These are phyloP conservation scores for Lytechinus variegatus DNA, from an alignment of 35 echinoderm and acorn worm genomes.

Conservation along the genomic window DNA sequence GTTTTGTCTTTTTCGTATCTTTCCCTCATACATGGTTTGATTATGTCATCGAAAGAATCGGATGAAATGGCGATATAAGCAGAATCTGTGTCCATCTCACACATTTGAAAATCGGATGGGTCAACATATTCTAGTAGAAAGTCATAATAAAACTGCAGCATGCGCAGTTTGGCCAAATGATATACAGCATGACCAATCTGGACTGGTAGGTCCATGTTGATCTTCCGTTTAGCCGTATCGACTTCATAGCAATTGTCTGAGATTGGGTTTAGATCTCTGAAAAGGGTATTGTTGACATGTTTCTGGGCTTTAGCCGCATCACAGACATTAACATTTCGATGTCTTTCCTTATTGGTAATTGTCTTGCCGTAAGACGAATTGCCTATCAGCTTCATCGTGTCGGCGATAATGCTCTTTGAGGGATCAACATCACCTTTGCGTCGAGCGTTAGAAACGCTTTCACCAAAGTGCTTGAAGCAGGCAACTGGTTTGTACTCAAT, in stretches of 20 bases:
- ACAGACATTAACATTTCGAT: conserved; percentile 43
- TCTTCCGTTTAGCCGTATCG: conserved; percentile 42
- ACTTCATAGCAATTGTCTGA: conserved; percentile 55
- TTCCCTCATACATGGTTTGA: conserved; percentile 57
- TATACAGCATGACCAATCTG: conserved; percentile 63
- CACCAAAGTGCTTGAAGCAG: conserved; percentile 62
- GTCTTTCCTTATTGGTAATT: conserved; percentile 61
- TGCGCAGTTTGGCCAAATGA: conserved; percentile 64
- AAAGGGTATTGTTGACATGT: conserved; percentile 47
- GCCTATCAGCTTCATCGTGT: conserved; percentile 72
- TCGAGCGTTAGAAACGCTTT: conserved; percentile 49
- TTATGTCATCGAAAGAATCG: conserved; percentile 49
- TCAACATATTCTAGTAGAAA: conserved; percentile 63
- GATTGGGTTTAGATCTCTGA: conserved; percentile 52
- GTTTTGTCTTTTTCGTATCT: conserved; percentile 53
- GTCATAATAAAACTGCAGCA: conserved; percentile 77
- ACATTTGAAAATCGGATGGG: conserved; percentile 62
- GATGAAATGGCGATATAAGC: conserved; percentile 72
- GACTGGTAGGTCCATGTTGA: conserved; percentile 62
- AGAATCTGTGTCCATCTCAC: conserved; percentile 80
- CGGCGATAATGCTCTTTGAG: conserved; percentile 55
- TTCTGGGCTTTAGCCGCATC: background rate
- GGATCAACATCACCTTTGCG: conserved; percentile 48
- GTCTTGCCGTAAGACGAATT: conserved; percentile 75
- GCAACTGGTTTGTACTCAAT: conserved; percentile 21